Base-by-base conservation (phyloP, 2,113 vertebrate genomes). In the Leiothrix lutea region DNA sequence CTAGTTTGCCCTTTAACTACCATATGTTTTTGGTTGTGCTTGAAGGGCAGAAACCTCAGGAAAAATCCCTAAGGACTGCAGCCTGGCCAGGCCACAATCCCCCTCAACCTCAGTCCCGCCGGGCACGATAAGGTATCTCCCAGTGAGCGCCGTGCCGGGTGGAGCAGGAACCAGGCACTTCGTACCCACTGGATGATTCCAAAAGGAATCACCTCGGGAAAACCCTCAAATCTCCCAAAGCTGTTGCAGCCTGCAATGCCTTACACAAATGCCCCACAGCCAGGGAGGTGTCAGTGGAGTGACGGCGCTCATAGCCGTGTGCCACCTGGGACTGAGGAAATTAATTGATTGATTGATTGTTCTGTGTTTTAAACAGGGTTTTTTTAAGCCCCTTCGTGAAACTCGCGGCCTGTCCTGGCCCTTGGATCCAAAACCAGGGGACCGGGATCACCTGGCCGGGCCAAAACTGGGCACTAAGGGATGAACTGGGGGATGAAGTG, bases 141-240 rank as follows among this genome's bases (percentile, higher is more conserved):
- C 1, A 5, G 53, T 0, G 0, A 74, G 57, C 2, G 0, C 40
- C 4, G 0, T 7, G 7, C 54, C 0, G 6, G 57, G 16, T 3
- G 67, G 75, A 36, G 58, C 48, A 33, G 0, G 25, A 51, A 6
- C 18, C 35, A 28, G 21, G 21, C 67, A 24, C 6, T 6, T 8
- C 13, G 8, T 11, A 42, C 0, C 14, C 15, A 8, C 25, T 4
- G 1, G 2, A 17, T 9, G 28, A 40, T 12, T 73, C 48, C 18
- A 18, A 18, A 25, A 2, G 0, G 15, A 25, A 19, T 4, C 10
- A 15, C 31, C 54, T 48, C 1, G 1, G 65, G 33, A 66, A 81
- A 70, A 45, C 23, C 40, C 23, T 50, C 9, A 2, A 5, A 44
- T 9, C 47, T 8, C 12, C 33, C 3, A 0, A 19, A 31, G 17